Evolutionary conservation across 2,888 invertebrate genomes (phyloP), one percentile per base, ranked within the genome.

Genomic region (Acrobasis consociella): DNA sequence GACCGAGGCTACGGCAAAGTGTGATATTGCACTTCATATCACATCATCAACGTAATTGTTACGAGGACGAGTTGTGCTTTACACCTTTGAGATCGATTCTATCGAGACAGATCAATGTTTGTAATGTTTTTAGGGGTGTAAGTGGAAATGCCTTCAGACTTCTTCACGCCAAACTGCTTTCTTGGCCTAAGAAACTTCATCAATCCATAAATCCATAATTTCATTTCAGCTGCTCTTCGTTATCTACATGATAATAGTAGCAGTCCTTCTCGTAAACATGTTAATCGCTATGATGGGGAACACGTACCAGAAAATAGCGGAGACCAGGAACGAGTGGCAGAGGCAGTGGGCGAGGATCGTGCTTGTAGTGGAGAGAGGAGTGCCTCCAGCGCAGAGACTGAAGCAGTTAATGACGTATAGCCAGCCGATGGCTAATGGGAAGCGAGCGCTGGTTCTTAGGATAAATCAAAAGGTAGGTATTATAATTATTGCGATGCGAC

Each of bases 231-330:
- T 97, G 15, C 93, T 99, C 13, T 99, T 99, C 89, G 96, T 99
- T n/a, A 93, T 99, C 46, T 99, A 98, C 89, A 99, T 99, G 98
- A 97, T 97, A 63, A 97, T 99, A 82, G 99, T 99, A 17, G 98
- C 98, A 0, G 96, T 99, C 65, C 92, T 99, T 42, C 93, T 99
- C 64, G 97, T 99, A 60, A 99, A 99, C 93, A 98, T 99, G 98
- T 93, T 99, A 87, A 99, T 99, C 78, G 99, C 99, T 68, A 99
- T 99, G 99, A 99, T 99, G 99, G 99, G 99, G 0, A 99, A 99
- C 86, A 99, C 99, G 3, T 99, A 99, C 83, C 98, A 98, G 85
- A 97, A 98, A 91, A 99, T 99, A 73, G 98, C 98, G 0, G 98
- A 99, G 88, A 98, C 99, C 0, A 94, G 97, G 71, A 99, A 99